phyloP scores from a whole-genome alignment of 2,797 vertebrate species.

The Phrynocephalus guinanensis region DNA sequence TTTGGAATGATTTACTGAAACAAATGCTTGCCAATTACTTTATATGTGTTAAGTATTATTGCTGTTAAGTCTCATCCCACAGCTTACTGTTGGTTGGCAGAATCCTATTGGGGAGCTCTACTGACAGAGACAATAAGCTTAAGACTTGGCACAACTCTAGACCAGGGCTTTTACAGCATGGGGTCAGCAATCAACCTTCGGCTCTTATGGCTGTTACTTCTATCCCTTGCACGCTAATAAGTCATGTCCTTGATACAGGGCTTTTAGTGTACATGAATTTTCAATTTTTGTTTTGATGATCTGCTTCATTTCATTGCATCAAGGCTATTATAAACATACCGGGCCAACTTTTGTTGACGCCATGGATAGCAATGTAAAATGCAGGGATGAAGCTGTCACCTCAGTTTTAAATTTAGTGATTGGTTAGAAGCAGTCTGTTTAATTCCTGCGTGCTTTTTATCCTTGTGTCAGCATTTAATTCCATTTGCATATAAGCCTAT shows the following conservation, averaged over 20 bases:
- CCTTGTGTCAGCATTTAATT: conserved; percentile 78
- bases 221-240: conserved; percentile 57
- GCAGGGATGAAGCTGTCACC: conserved; percentile 69
- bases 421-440: conserved; percentile 70
- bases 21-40: not conserved
- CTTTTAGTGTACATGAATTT: conserved; percentile 72
- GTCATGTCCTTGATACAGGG: conserved; percentile 70
- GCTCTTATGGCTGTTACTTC: conserved; percentile 56
- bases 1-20: not conserved
- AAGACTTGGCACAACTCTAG: conserved; percentile 36
- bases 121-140: conserved; percentile 13
- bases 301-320: conserved; percentile 66
- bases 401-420: conserved; percentile 75
- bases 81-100: conserved; percentile 52
- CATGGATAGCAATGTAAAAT: conserved; percentile 65
- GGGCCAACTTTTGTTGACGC: conserved; percentile 52
- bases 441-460: conserved; percentile 76
- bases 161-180: conserved; percentile 53
- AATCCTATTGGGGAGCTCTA: not conserved
- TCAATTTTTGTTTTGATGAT: conserved; percentile 53
- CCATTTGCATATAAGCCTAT: conserved; percentile 79
- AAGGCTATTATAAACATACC: conserved; percentile 67
- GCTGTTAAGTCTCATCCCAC: conserved; percentile 15
- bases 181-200: conserved; percentile 57
- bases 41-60: conserved; percentile 16